Percentiles rank a stretch among this genome's conserved stretches.
phyloP scores from a whole-genome alignment of 1,140 invertebrate species.

The Notospermus geniculatus region DNA sequence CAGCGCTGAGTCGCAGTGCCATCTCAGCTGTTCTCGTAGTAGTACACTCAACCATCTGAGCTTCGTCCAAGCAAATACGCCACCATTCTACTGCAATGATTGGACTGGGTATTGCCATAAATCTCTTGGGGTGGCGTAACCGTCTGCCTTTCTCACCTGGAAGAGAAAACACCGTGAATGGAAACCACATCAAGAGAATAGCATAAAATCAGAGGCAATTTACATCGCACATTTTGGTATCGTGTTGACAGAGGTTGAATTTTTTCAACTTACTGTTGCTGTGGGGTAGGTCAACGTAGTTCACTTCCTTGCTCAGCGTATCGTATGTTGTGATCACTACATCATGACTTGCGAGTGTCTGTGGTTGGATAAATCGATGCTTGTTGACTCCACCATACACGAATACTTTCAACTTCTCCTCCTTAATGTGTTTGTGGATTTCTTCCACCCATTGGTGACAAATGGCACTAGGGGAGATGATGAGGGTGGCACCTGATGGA shows the following conservation, averaged over 20 bases:
- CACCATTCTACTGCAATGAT: slow-evolving; percentile 71
- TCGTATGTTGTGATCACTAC: slow-evolving; percentile 74
- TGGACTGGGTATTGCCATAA: slow-evolving; percentile 62
- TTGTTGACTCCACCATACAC: slow-evolving; percentile 57
- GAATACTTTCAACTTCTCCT: slow-evolving; percentile 60
- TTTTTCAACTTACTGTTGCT: slow-evolving; percentile 50
- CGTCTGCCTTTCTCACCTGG: slow-evolving; percentile 44
- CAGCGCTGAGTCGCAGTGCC: slow-evolving; percentile 62
- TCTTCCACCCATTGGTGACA: slow-evolving; percentile 74
- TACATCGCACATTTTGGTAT: too few species aligned
- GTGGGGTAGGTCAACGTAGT: slow-evolving; percentile 62
- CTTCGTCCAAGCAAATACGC: slow-evolving; percentile 78
- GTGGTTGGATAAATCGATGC: slow-evolving; percentile 67
- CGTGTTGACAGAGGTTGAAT: neutral
- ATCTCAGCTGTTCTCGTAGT: slow-evolving; percentile 64
- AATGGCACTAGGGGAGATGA: slow-evolving; percentile 71
- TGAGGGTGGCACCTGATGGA: slow-evolving; percentile 66
- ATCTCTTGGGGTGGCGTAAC: slow-evolving; percentile 63
- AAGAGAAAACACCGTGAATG: too few species aligned
- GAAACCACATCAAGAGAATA: too few species aligned
- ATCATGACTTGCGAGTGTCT: slow-evolving; percentile 66
- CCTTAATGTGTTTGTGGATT: slow-evolving; percentile 66
- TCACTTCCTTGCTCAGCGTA: slow-evolving; percentile 64
- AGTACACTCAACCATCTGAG: slow-evolving; percentile 74
- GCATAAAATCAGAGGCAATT: too few species aligned